Base-by-base conservation (phyloP, 2,888 invertebrate species). In the Amitus sp. region DNA sequence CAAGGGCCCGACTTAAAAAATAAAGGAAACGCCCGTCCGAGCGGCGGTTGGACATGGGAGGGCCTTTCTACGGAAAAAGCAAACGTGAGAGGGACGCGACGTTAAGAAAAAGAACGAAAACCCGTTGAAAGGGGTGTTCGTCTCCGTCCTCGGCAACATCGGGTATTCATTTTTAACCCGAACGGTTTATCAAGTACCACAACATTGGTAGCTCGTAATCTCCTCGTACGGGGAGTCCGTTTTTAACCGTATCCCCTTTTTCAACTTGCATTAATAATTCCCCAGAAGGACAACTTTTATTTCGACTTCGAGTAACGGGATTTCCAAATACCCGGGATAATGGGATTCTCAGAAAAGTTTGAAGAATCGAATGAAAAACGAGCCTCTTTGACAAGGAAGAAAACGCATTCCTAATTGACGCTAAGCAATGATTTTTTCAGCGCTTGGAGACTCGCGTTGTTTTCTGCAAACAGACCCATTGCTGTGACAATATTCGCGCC, bases 361-460 rank as follows among this genome's bases (percentile, higher is more conserved):
- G 23, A 23, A 23, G 23, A 23, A 3, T 23, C 7, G n/a, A n/a
- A n/a, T 43, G 13, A 65, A 42, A 54, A 55, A 53, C 47, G 58
- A 42, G 47, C 27, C 68, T 63, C 57, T 71, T 69, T 67, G 70
- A 63, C 61, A 43, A 48, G 18, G n/a, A 12, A 9, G 33, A 33
- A 33, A 33, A 33, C 12, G 33, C 33, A 33, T 45, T 66, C 65
- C 70, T 75, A 76, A 77, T 73, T 70, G 68, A 69, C 68, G 75
- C 75, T 77, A 76, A 79, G 73, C 75, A 68, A 75, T 69, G 20
- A 68, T 74, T 78, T 78, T 73, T 73, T 68, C 58, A 39, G 42
- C 27, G 39, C 23, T 20, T 34, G 17, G 27, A 30, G 33, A 19
- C 43, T 47, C 13, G 51, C 20, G 53, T 67, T 47, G 51, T 33